These are phyloP conservation scores for Spodoptera picta DNA, from an alignment of 2,888 invertebrate genomes.

Conservation along the genomic window DNA sequence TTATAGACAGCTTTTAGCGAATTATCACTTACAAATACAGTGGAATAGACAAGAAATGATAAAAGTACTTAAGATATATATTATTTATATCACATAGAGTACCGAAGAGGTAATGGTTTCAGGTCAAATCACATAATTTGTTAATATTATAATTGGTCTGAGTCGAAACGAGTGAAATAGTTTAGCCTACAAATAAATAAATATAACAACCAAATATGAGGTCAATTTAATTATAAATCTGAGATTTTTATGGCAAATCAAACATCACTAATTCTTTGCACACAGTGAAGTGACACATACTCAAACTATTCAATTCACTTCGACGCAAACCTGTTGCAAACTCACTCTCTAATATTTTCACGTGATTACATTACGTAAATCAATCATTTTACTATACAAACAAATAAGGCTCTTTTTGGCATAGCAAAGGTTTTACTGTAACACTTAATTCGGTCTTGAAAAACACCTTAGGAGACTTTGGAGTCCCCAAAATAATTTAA, in stretches of 20 bases:
- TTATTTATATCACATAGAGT: conserved; percentile 62
- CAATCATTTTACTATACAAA: no score
- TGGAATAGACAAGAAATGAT: conserved; percentile 43
- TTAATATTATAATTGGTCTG: conserved; percentile 27
- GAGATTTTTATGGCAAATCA: neutral
- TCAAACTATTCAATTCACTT: conserved; percentile 3
- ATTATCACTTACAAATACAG: conserved; percentile 49
- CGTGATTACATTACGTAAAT: neutral
- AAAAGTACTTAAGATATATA: conserved; percentile 45
- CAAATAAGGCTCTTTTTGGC: no score
- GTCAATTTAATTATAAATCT: neutral
- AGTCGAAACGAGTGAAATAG: conserved; percentile 6
- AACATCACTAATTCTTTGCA: neutral
- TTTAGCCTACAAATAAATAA: no score
- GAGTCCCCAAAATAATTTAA: no score
- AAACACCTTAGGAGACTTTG: no score
- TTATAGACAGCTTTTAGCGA: conserved; percentile 45
- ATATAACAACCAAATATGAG: conserved; percentile 6
- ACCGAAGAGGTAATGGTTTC: conserved; percentile 64
- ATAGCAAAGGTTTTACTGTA: no score
- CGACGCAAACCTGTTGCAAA: conserved; percentile 28
- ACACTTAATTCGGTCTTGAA: no score
- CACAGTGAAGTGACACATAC: neutral
- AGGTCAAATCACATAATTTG: conserved; percentile 55
- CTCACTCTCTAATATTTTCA: neutral